These are phyloP conservation scores for Neelides sp. DNA, from an alignment of 1,140 invertebrate genomes.

Conservation along the genomic window DNA sequence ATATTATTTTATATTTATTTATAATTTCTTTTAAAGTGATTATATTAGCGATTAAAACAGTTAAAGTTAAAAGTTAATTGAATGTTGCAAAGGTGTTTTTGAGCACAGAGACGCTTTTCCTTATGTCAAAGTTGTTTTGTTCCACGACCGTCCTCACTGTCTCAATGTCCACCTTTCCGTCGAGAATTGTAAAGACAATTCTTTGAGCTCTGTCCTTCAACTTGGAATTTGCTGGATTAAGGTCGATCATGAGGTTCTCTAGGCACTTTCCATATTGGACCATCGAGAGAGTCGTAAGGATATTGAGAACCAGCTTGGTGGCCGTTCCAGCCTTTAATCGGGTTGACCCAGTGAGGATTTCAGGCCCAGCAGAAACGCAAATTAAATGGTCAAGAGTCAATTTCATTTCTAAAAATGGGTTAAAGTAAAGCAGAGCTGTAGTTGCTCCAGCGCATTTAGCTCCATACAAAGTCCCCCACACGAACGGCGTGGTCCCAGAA, in stretches of 20 bases:
- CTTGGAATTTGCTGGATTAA: constrained; percentile 30
- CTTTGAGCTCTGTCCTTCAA: constrained; percentile 24
- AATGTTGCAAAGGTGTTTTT: too few species aligned
- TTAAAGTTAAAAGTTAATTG: too few species aligned
- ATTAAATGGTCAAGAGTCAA: constrained; percentile 17
- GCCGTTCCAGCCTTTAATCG: constrained; percentile 32
- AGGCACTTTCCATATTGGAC: constrained; percentile 30
- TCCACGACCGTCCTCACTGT: too few species aligned
- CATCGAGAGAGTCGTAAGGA: constrained; percentile 32
- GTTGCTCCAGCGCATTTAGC: constrained; percentile 14
- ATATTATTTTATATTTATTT: too few species aligned
- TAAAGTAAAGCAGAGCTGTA: constrained; percentile 24
- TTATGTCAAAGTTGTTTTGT: too few species aligned
- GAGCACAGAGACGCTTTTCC: too few species aligned
- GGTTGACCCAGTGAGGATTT: constrained; percentile 32
- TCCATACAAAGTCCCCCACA: constrained; percentile 20
- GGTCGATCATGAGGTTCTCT: constrained; percentile 32
- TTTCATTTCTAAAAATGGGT: constrained; percentile 14
- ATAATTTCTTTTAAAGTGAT: too few species aligned
- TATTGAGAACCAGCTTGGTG: constrained; percentile 33
- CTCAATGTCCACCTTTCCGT: too few species aligned
- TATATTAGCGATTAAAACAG: too few species aligned
- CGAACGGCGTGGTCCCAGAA: constrained; percentile 25
- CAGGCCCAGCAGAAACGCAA: constrained; percentile 29
- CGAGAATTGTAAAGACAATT: constrained; percentile 17